phyloP scores from a whole-genome alignment of 2,797 vertebrate genomes.

The Pterois miles region DNA sequence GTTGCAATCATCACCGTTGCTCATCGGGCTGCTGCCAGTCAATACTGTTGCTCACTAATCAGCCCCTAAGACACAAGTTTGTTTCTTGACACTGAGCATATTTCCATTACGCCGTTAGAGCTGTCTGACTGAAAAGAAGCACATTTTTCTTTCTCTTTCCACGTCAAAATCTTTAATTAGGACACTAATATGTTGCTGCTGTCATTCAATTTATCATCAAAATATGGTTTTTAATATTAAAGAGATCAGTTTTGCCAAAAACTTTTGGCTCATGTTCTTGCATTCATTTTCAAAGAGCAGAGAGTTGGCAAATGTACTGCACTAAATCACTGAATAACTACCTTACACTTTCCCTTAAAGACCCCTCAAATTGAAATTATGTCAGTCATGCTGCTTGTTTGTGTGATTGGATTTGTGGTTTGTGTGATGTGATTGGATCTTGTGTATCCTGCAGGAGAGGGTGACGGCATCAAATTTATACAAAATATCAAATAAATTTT shows the following conservation, averaged over 20 bases:
- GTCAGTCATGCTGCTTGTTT: background rate
- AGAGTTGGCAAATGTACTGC: background rate
- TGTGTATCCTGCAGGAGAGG: background rate
- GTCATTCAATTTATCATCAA: background rate
- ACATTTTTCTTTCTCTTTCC: background rate
- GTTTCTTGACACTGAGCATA: background rate
- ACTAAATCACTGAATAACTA: constrained; percentile 1
- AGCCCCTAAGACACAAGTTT: background rate
- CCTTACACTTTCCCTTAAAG: background rate
- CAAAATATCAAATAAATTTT: background rate
- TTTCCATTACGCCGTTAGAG: background rate
- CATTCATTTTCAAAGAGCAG: constrained; percentile 8
- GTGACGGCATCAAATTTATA: background rate
- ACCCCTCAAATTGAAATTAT: background rate
- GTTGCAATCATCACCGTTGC: constrained; percentile 1
- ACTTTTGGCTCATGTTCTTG: background rate
- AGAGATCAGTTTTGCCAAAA: background rate
- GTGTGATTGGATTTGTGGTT: too few species aligned
- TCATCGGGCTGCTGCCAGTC: constrained; percentile 3
- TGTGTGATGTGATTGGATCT: background rate
- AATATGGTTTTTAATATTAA: background rate
- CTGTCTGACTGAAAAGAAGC: background rate
- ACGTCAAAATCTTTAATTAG: background rate
- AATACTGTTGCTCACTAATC: background rate
- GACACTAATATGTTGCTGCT: background rate